phyloP scores from a whole-genome alignment of 2,888 invertebrate genomes.

The Sthenelais limicola region DNA sequence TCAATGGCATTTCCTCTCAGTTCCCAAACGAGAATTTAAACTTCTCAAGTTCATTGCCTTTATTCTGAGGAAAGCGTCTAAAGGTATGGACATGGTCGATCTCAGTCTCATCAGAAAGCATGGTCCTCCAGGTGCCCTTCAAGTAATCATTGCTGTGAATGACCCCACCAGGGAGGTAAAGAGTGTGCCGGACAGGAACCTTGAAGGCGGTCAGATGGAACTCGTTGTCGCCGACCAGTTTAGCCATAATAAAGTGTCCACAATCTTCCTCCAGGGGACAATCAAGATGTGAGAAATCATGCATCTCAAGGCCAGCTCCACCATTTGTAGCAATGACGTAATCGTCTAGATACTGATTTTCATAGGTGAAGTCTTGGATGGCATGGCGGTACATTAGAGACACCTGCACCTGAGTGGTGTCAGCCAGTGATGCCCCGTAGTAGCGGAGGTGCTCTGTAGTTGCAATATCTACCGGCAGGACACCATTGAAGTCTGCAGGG shows the following conservation, averaged over 20 bases:
- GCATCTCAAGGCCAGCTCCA: slow-evolving; percentile 52
- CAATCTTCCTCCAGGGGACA: slow-evolving; percentile 52
- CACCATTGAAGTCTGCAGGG: slow-evolving; percentile 48
- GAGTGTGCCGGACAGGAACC: slow-evolving; percentile 45
- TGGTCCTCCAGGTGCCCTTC: slow-evolving; percentile 55
- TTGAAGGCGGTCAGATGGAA: slow-evolving; percentile 48
- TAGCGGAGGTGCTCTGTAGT: slow-evolving; percentile 51
- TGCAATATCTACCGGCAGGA: slow-evolving; percentile 49
- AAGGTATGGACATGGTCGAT: slow-evolving; percentile 53
- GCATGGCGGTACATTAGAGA: slow-evolving; percentile 51
- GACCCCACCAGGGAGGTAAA: slow-evolving; percentile 44
- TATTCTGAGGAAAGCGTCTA: background rate
- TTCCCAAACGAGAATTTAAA: background rate
- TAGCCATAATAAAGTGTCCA: slow-evolving; percentile 53
- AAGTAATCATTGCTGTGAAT: slow-evolving; percentile 49
- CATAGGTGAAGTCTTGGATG: slow-evolving; percentile 55
- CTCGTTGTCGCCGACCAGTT: slow-evolving; percentile 44
- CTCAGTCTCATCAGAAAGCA: slow-evolving; percentile 53
- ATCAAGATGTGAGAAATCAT: slow-evolving; percentile 54
- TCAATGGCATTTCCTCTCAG: no score
- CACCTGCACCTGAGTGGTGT: slow-evolving; percentile 38
- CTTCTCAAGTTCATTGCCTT: background rate
- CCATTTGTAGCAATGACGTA: slow-evolving; percentile 48
- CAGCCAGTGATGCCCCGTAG: slow-evolving; percentile 52
- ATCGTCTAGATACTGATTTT: slow-evolving; percentile 51